Conservation (phyloP, 2,888 invertebrate genomes). For the Stictocephala bisonia region DNA sequence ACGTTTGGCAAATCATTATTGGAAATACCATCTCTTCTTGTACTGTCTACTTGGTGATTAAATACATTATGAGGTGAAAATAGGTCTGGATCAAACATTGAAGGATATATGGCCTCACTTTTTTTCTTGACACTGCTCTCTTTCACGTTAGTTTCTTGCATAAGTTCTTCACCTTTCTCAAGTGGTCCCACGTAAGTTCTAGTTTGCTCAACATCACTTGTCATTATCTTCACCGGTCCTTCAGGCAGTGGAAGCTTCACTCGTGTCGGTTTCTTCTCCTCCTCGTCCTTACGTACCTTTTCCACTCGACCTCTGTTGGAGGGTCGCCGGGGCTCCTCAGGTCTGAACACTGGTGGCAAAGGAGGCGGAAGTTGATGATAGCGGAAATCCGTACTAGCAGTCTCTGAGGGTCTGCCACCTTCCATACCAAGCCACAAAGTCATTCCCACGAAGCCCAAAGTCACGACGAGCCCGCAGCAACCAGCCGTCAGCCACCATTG, state of each 20-base stretch:
- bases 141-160: conserved; percentile 35
- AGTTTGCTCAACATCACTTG: conserved; percentile 19
- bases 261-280: conserved; percentile 40
- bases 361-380: conserved; percentile 11
- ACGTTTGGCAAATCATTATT: not conserved
- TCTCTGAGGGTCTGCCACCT: conserved; percentile 27
- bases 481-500: conserved; percentile 61
- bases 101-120: conserved; percentile 54
- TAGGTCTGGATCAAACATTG: conserved; percentile 29
- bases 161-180: conserved; percentile 20
- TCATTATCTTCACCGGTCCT: not conserved
- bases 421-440: conserved; percentile 60
- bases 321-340: conserved; percentile 8
- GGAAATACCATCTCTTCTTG: not conserved
- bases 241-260: conserved; percentile 35
- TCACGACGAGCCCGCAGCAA: conserved; percentile 57
- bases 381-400: not conserved
- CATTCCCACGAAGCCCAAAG: conserved; percentile 58
- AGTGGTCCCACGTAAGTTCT: conserved; percentile 20
- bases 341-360: not conserved
- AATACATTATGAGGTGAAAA: not conserved
- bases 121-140: conserved; percentile 51
- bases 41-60: not conserved
- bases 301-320: conserved; percentile 30
- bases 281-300: conserved; percentile 36